phyloP scores from a whole-genome alignment of 2,797 vertebrate species.

The Parambassis ranga region DNA sequence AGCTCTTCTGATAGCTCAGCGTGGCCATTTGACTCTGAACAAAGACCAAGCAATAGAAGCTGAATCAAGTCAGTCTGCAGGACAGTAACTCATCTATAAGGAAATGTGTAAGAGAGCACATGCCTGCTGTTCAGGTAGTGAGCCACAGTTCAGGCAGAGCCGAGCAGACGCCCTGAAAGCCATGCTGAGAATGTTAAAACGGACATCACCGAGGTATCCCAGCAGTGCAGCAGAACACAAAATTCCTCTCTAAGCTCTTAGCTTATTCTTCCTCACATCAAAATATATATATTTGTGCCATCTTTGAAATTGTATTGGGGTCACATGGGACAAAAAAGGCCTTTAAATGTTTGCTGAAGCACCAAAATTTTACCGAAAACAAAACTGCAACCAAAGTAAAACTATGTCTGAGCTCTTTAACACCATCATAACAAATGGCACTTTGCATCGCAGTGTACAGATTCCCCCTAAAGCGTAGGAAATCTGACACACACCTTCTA shows the following conservation, averaged over 20 bases:
- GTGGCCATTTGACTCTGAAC: conserved; percentile 18
- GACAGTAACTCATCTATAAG: neutral
- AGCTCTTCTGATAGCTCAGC: conserved; percentile 23
- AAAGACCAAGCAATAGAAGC: neutral
- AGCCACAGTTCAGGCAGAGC: neutral
- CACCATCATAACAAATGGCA: conserved; percentile 29
- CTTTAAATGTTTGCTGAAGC: conserved; percentile 35
- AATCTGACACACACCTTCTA: conserved; percentile 16
- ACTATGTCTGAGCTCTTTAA: conserved; percentile 3
- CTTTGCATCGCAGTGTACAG: too few relatives aligned
- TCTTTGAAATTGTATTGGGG: conserved; percentile 16
- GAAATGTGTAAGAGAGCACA: neutral
- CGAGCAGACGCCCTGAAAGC: neutral
- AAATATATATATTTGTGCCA: conserved; percentile 5
- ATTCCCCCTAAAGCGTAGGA: too few relatives aligned
- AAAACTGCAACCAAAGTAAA: neutral
- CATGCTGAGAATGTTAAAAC: neutral
- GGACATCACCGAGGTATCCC: neutral
- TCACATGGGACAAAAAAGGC: conserved; percentile 11
- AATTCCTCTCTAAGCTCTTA: neutral
- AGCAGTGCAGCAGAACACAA: neutral
- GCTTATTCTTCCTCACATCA: neutral
- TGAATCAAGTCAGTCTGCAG: neutral
- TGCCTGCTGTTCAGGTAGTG: neutral
- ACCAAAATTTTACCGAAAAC: conserved; percentile 30